phyloP scores from a whole-genome alignment of 2,888 invertebrate genomes.

The Vesta saturnalis region DNA sequence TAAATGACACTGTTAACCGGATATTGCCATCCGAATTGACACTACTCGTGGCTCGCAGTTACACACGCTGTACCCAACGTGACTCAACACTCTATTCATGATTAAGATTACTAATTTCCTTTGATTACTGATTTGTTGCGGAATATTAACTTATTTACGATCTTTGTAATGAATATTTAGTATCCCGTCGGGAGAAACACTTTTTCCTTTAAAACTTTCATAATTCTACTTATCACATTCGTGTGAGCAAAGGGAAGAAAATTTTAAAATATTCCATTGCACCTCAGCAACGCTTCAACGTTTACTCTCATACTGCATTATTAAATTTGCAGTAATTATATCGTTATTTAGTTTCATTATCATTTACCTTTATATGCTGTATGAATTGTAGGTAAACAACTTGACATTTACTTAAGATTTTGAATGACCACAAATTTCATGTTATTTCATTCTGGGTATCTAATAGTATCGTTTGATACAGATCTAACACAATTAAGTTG shows the following conservation, averaged over 20 bases:
- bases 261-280: neutral
- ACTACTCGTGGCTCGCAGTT: slow-evolving; percentile 43
- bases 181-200: neutral
- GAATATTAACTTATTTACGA: slow-evolving; percentile 6
- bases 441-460: too few relatives aligned
- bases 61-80: slow-evolving; percentile 25
- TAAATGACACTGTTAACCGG: slow-evolving; percentile 60
- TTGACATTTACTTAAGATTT: too few relatives aligned
- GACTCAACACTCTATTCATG: slow-evolving; percentile 17
- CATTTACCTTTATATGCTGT: too few relatives aligned
- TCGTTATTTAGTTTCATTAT: too few relatives aligned
- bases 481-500: too few relatives aligned
- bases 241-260: neutral
- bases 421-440: too few relatives aligned
- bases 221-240: slow-evolving; percentile 1
- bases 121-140: slow-evolving; percentile 8
- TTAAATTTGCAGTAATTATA: neutral
- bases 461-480: too few relatives aligned
- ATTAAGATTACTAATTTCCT: slow-evolving; percentile 20
- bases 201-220: neutral
- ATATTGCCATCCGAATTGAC: slow-evolving; percentile 61
- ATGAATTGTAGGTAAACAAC: too few relatives aligned
- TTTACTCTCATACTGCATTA: neutral
- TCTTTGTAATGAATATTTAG: slow-evolving; percentile 1
- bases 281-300: neutral